Base-by-base conservation (phyloP, 2,113 vertebrate species). In the Zonotrichia leucophrys region DNA sequence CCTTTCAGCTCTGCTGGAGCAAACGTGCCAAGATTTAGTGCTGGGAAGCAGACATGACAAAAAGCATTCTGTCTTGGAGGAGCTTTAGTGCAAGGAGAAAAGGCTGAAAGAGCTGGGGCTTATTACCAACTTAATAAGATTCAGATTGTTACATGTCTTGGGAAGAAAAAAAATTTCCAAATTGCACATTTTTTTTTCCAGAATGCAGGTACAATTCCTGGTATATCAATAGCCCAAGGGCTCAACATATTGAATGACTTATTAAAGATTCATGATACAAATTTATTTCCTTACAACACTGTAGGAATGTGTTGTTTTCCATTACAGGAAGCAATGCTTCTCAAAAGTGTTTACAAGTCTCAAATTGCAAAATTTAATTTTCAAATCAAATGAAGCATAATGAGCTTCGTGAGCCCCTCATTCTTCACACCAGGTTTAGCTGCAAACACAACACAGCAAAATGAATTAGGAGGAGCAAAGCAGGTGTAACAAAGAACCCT, bases 181-280 rank as follows among this genome's bases (percentile, higher is more conserved):
- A 96, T 83, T 75, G 67, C 42, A 84, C 59, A 30, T 60, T 91
- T 95, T 91, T 91, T 96, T 75, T 83, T 88, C 83, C 80, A 93
- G 91, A 83, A 53, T 55, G n/a, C 66, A 92, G 84, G 75, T 96
- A 80, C 11, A 19, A 53, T 82, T 91, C 42, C 35, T 92, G 72
- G 58, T 88, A 30, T 97, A 76, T 88, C 95, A 97, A 85, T 86
- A 96, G 89, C 90, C 83, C 75, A 87, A 85, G 89, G 94, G 94
- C 62, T 23, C 56, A 95, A 95, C 73, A 69, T 82, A 94, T 87
- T 91, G 80, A 96, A 96, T 20, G 30, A 95, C 74, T 72, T 95
- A 94, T 97, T 96, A 97, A 97, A 96, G 86, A 96, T 97, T 96
- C 90, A 97, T 94, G 84, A 69, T 79, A 94, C 7, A 92, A 44